These are phyloP conservation scores for Metopia argyrocephala DNA, from an alignment of 2,888 invertebrate genomes.

Conservation along the genomic window DNA sequence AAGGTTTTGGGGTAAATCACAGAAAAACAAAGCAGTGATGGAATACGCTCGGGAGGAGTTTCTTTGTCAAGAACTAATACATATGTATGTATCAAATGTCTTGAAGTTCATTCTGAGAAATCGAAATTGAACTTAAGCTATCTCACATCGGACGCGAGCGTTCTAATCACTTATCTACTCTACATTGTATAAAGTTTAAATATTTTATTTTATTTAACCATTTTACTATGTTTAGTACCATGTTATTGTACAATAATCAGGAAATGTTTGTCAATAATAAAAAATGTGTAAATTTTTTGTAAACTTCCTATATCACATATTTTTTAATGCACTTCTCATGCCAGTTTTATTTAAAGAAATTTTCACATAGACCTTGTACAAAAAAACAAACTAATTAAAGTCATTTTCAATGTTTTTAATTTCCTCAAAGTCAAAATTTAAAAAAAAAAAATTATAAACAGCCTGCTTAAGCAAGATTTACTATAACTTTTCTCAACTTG, in stretches of 20 bases:
- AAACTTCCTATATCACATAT: conserved; percentile 18
- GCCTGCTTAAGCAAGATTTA: neutral
- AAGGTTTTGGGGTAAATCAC: no score
- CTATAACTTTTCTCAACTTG: neutral
- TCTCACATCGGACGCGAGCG: no score
- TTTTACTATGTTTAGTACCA: neutral
- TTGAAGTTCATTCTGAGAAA: no score
- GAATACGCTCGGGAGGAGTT: no score
- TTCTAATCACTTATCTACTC: neutral
- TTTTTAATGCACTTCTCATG: neutral
- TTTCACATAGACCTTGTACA: conserved; percentile 45
- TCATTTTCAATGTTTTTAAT: conserved; percentile 5
- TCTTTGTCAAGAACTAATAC: no score
- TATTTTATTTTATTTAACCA: neutral
- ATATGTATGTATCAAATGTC: no score
- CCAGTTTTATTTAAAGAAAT: conserved; percentile 35
- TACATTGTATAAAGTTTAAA: neutral
- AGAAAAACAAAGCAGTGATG: no score
- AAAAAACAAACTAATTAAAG: neutral
- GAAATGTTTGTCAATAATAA: conserved; percentile 16
- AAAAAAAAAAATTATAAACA: neutral
- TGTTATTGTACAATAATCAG: conserved; percentile 1
- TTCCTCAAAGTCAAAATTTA: conserved; percentile 41
- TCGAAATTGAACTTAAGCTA: no score
- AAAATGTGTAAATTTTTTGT: conserved; percentile 2